Evolutionary conservation across 2,797 vertebrate species (phyloP), one percentile per base, ranked within the genome.

Genomic region (Diplodus puntazzo): DNA sequence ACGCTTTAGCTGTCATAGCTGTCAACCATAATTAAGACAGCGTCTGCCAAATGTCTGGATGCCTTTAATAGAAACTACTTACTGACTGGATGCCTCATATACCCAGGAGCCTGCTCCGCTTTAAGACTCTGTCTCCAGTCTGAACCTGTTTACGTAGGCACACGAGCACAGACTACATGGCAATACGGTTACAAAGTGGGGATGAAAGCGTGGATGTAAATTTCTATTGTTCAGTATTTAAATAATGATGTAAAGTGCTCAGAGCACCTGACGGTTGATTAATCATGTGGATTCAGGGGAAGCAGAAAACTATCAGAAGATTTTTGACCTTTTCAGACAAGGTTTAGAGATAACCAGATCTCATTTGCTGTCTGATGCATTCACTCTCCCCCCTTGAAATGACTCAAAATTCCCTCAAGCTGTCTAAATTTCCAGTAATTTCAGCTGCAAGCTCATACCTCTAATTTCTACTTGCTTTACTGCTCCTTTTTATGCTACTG

Each of bases 1-100:
- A 84, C 30, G 73, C 87, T 88, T 77, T 75, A 83, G 64, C 83
- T 74, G 75, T 82, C 85, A 81, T 75, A 80, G 80, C 85, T 90
- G 92, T 91, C 89, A 89, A 77, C 66, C 80, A 72, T 84, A 90
- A 93, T 91, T 90, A 90, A 85, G 80, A 88, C 71, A 20, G 62
- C 61, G 61, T 73, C 75, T 87, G 81, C 87, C 86, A 91, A 89
- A 88, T 84, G 84, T 84, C 73, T 75, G 59, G 50, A 69, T 78
- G 79, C 83, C 80, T 90, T 81, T 88, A 86, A 87, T 75, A 83
- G 84, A 79, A 83, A 68, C 63, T 43, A 53, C 75, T 69, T 64
- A 73, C 46, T 74, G 81, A 75, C 81, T 75, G 73, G 73, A 69
- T 75, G 82, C 55, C 67, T 84, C 53, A 52, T 60, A 64, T 43